Conservation (phyloP, 2,888 invertebrate genomes). For the Plebejus argus region DNA sequence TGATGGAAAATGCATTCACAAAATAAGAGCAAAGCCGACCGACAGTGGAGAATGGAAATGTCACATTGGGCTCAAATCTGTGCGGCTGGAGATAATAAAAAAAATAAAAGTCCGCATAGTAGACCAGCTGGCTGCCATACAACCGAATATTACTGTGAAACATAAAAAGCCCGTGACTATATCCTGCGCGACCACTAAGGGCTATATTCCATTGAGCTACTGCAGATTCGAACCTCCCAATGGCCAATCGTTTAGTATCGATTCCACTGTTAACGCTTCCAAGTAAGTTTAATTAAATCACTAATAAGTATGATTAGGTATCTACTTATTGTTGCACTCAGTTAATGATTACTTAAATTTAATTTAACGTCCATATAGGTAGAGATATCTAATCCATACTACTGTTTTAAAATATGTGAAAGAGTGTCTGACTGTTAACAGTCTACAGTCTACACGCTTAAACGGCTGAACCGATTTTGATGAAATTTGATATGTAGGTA, state of each 20-base stretch:
- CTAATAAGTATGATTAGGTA: too few species aligned
- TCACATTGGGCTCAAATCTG: conserved; percentile 62
- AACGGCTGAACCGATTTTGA: too few species aligned
- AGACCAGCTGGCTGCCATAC: conserved; percentile 61
- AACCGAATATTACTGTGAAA: conserved; percentile 53
- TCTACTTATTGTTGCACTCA: too few species aligned
- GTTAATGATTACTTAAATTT: too few species aligned
- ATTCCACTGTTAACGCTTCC: conserved; percentile 55
- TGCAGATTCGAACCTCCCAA: conserved; percentile 75
- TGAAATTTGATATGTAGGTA: too few species aligned
- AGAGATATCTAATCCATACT: too few species aligned
- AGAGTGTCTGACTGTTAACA: too few species aligned
- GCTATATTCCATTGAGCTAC: conserved; percentile 62
- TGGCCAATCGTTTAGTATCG: conserved; percentile 69
- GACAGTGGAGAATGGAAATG: conserved; percentile 74
- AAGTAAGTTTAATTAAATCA: conserved; percentile 53
- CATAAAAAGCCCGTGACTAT: conserved; percentile 61
- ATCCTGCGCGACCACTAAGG: conserved; percentile 64
- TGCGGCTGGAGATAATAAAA: conserved; percentile 59
- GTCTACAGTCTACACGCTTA: too few species aligned
- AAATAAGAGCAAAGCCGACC: conserved; percentile 51
- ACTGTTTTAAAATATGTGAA: too few species aligned
- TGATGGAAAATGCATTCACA: conserved; percentile 65
- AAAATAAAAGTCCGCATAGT: conserved; percentile 61
- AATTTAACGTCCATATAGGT: too few species aligned